Percentiles rank a stretch among this genome's conserved stretches.
Conservation (phyloP, 2,888 invertebrate genomes). For the Charanyca ferruginea region DNA sequence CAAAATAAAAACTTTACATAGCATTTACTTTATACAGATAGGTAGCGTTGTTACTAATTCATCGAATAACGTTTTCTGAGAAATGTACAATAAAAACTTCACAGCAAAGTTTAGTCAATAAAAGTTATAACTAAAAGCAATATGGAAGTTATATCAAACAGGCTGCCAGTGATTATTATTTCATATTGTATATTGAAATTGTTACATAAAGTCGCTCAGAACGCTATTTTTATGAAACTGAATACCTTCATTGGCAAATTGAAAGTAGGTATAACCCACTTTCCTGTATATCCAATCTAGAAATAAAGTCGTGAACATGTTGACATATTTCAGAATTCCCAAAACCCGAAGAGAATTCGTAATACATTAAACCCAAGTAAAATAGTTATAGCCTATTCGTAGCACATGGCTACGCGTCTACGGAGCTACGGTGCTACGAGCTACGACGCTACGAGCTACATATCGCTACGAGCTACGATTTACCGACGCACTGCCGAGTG, state of each 20-base stretch:
- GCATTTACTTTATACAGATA: background rate
- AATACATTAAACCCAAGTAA: constrained; percentile 65
- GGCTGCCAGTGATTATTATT: constrained; percentile 44
- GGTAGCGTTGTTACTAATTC: constrained; percentile 9
- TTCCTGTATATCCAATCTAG: background rate
- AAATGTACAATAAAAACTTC: constrained; percentile 27
- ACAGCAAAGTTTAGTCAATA: constrained; percentile 43
- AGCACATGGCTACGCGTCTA: constrained; percentile 72
- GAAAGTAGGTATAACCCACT: background rate
- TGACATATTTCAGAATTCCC: constrained; percentile 22
- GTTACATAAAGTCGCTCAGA: constrained; percentile 1
- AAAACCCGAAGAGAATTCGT: constrained; percentile 57
- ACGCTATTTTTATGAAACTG: background rate
- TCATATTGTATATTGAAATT: constrained; percentile 23
- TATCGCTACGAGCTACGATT: constrained; percentile 62
- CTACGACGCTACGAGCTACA: constrained; percentile 36
- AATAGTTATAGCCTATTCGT: constrained; percentile 71
- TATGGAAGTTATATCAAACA: constrained; percentile 30
- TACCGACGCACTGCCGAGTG: constrained; percentile 42
- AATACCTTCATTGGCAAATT: background rate
- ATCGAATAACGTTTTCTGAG: constrained; percentile 23
- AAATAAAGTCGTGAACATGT: constrained; percentile 4
- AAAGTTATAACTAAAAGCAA: constrained; percentile 50
- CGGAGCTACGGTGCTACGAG: constrained; percentile 56
- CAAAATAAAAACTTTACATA: background rate